Conservation (phyloP, 37 sponge, comb jelly and placozoan species). For the Beroe ovata region DNA sequence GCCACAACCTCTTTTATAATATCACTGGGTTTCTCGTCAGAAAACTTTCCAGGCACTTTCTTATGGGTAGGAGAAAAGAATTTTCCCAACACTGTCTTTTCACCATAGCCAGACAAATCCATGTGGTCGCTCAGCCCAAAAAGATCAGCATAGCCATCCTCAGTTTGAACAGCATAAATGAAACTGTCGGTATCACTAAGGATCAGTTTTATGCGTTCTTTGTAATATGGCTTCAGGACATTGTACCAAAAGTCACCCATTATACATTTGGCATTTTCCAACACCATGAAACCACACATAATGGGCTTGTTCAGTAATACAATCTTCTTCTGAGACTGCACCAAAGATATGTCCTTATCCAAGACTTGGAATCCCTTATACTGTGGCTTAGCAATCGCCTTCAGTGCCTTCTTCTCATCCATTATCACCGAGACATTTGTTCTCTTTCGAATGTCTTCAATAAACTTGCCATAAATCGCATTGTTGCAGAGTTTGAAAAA, state of each 20-base stretch:
- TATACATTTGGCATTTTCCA: conserved; percentile 48
- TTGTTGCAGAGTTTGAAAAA: conserved; percentile 53
- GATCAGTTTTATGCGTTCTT: neutral
- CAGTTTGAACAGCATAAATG: neutral
- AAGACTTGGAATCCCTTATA: conserved; percentile 10
- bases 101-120: conserved; percentile 3
- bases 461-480: conserved; percentile 40
- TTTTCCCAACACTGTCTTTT: neutral
- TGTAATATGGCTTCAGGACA: conserved; percentile 7
- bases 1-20: conserved; percentile 24
- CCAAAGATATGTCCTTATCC: conserved; percentile 9
- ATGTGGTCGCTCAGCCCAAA: neutral
- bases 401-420: neutral
- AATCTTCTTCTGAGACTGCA: neutral
- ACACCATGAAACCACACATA: conserved; percentile 20
- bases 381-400: conserved; percentile 21
- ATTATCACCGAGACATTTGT: neutral
- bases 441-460: conserved; percentile 10
- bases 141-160: conserved; percentile 12
- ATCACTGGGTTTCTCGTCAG: conserved; percentile 24
- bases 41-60: conserved; percentile 53
- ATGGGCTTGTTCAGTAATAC: conserved; percentile 15
- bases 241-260: conserved; percentile 38
- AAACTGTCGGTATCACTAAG: conserved; percentile 23
- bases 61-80: neutral